Evolutionary conservation across 2,113 vertebrate species (phyloP), one percentile per base, ranked within the genome.

Genomic region (Poeciliopsis retropinna): DNA sequence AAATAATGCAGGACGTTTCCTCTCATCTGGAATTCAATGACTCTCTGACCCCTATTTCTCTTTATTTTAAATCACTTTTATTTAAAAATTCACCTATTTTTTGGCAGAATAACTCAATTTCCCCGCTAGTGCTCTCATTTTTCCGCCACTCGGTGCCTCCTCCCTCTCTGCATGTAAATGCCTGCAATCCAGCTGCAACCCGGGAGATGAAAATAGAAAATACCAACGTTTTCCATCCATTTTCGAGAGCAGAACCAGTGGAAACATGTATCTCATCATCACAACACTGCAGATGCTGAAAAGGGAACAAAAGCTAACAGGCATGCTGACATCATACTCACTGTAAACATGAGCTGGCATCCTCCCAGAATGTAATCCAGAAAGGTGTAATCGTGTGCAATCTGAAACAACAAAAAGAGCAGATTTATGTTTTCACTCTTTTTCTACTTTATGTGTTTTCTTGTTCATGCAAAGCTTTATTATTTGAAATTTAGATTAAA

Each of bases 351-450:
- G 81, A 99, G 94, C 72, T 99, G 98, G 91, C 98, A 99, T 83
- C 98, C 98, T 68, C 98, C 98, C 74, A 99, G 91, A 85, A 99
- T 99, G 85, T 99, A 99, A 93, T 99, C 98, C 89, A 99, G 93
- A 81, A 99, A 99, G 10, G 98, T 97, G 85, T 97, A 99, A 92
- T 99, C 95, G 75, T 96, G 95, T 73, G 94, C 95, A 85, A 99
- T 96, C 98, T 99, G 87, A 30, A 75, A 70, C 2, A 63, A 11
- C 12, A 0, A 27, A 6, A 51, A 14, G 12, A 51, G 19, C 72
- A 17, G 17, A 32, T 60, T 68, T 60, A 64, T 76, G 9, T 47
- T 19, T 47, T 44, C 41, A 17, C 13, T 17, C 41, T 44, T 44
- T 44, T 19, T 19, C 41, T 47, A 47, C 51, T 10, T 4, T 54